These are phyloP conservation scores for Decapterus maruadsi DNA, from an alignment of 2,797 vertebrate species.

Conservation along the genomic window DNA sequence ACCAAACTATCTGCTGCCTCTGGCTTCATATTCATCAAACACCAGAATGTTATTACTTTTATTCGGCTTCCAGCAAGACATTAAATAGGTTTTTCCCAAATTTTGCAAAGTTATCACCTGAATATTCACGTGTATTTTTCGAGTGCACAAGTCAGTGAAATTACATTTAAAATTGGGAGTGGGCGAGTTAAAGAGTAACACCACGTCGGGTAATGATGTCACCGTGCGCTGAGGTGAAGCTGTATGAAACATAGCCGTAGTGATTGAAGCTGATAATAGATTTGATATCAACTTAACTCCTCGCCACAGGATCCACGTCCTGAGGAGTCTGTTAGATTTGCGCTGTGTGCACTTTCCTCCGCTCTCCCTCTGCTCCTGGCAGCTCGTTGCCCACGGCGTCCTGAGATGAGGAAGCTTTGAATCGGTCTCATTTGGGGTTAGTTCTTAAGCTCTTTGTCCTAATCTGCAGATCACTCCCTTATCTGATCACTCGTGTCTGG, in stretches of 20 bases:
- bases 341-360: constrained; percentile 19
- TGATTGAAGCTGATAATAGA: constrained; percentile 15
- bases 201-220: background rate
- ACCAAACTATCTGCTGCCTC: background rate
- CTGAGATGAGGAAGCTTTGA: constrained; percentile 60
- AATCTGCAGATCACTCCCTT: constrained; percentile 70
- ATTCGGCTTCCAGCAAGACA: background rate
- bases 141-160: background rate
- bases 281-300: background rate
- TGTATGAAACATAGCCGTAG: background rate
- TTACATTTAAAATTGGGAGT: background rate
- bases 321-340: constrained; percentile 18
- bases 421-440: constrained; percentile 56
- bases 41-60: background rate
- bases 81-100: background rate
- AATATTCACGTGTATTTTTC: background rate
- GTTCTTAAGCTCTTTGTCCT: constrained; percentile 67
- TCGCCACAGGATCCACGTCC: constrained; percentile 5
- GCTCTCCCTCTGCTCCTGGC: constrained; percentile 23
- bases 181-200: background rate
- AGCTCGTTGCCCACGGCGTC: constrained; percentile 48
- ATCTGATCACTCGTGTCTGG: constrained; percentile 66
- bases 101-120: background rate
- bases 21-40: background rate
- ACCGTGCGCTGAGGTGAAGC: constrained; percentile 7